Base-by-base conservation (phyloP, 2,888 invertebrate genomes). In the Callyntrura sp. region DNA sequence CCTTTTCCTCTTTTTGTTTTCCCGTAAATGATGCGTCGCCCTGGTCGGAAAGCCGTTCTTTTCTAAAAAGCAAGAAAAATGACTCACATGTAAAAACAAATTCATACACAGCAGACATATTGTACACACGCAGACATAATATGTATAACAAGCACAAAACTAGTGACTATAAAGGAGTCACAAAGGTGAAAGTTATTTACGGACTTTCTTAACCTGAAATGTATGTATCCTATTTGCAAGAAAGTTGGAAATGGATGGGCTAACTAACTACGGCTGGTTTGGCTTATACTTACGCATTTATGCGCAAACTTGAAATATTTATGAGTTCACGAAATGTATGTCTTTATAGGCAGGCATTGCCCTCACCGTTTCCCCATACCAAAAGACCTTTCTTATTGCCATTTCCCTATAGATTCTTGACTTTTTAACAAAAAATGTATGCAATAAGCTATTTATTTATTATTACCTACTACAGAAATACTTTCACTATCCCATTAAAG, bases 221-320 rank as follows among this genome's bases (percentile, higher is more conserved):
- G n/a, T 4, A 55, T 5, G n/a, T 55, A 55, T 9, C n/a, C 14
- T 35, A n/a, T 14, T 68, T n/a, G 70, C 14, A 11, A 17, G 23
- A 78, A 48, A 78, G 23, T 23, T 23, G 25, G 48, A 48, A 25
- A 65, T n/a, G 28, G 78, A 45, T 60, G 60, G 60, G 35, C 60
- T 73, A 55, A 60, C 60, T 79, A 79, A 3, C 12, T n/a, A 20
- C 17, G 17, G 9, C 23, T 48, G n/a, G 23, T n/a, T n/a, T 14
- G 6, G 11, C 14, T 20, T 14, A 23, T 68, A 12, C n/a, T 43
- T 57, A 81, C 65, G 70, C 57, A 81, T 57, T 12, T 60, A 25
- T 60, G 57, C 14, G 35, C 60, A 43, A 17, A 79, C 35, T 79
- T 87, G 86, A 87, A 65, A 81, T 87, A 87, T 87, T 87, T 81